These are phyloP conservation scores for Hydraecia micacea DNA, from an alignment of 2,888 invertebrate genomes.

Conservation along the genomic window DNA sequence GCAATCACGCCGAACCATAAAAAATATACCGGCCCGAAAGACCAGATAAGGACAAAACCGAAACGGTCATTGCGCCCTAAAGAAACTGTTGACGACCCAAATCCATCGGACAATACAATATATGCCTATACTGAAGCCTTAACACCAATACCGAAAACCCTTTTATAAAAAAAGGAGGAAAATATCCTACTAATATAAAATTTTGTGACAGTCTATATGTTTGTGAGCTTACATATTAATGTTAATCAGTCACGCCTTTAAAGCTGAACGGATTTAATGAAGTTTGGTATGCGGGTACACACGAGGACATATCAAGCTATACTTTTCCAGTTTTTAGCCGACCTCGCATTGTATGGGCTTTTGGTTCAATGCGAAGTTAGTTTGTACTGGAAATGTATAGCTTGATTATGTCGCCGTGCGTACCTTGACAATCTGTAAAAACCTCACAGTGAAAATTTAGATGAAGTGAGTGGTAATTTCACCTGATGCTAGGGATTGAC, in stretches of 20 bases:
- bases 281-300: too few species aligned
- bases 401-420: too few species aligned
- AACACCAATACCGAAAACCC: conserved; percentile 67
- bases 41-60: conserved; percentile 53
- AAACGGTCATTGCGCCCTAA: conserved; percentile 57
- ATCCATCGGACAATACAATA: conserved; percentile 77
- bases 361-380: not conserved
- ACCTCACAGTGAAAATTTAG: not conserved
- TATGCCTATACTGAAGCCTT: conserved; percentile 72
- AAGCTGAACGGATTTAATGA: too few species aligned
- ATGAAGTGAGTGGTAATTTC: not conserved
- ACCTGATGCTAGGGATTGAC: not conserved
- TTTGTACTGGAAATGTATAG: not conserved
- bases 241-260: too few species aligned
- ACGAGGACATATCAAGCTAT: not conserved
- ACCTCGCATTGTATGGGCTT: not conserved
- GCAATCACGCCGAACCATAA: conserved; percentile 22
- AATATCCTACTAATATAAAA: conserved; percentile 5
- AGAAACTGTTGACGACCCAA: conserved; percentile 77
- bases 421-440: too few species aligned
- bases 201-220: not conserved
- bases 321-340: too few species aligned
- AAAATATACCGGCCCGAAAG: conserved; percentile 3
- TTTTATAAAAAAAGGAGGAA: conserved; percentile 74
- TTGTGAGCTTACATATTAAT: not conserved